A percentile compares a stretch with the other conserved stretches of the same genome.
Evolutionary conservation across 2,113 vertebrate genomes (phyloP).

Genomic region (Hippocampus barbouri): DNA sequence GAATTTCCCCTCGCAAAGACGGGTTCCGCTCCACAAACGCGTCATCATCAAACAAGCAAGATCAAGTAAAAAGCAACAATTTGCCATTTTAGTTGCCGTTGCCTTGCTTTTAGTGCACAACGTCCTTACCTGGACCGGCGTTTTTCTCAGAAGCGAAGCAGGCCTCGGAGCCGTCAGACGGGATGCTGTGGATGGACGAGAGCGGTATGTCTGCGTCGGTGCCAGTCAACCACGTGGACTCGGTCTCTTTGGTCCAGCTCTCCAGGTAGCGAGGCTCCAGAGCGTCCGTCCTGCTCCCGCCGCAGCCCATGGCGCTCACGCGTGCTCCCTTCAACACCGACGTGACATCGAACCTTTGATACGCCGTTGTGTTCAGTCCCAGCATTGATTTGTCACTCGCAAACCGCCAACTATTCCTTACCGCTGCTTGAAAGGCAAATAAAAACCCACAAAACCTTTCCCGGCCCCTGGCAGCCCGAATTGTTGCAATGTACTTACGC

Average conservation of each 20-base stretch:
- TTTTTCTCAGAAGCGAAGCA: conserved; percentile 67
- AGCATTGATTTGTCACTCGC: too few relatives aligned
- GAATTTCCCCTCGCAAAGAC: too few relatives aligned
- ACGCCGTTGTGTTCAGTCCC: not conserved
- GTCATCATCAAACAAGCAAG: too few relatives aligned
- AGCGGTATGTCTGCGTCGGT: conserved; percentile 75
- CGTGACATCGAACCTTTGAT: not conserved
- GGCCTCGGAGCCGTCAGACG: conserved; percentile 66
- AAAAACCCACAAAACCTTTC: too few relatives aligned
- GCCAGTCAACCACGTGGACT: conserved; percentile 77
- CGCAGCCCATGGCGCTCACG: conserved; percentile 71
- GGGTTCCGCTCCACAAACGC: too few relatives aligned
- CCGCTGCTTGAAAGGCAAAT: too few relatives aligned
- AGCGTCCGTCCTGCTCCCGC: conserved; percentile 75
- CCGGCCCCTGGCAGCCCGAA: not conserved
- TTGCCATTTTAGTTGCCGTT: too few relatives aligned
- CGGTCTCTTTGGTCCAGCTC: conserved; percentile 80
- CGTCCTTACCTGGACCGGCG: conserved; percentile 58
- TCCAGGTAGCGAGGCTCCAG: conserved; percentile 77
- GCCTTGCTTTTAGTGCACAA: not conserved
- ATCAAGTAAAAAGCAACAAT: too few relatives aligned
- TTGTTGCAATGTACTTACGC: not conserved
- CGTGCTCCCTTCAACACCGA: not conserved
- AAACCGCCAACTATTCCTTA: too few relatives aligned
- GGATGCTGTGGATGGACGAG: conserved; percentile 76